Evolutionary conservation across 2,888 invertebrate species (phyloP).

Genomic region (Oscheius sp.): DNA sequence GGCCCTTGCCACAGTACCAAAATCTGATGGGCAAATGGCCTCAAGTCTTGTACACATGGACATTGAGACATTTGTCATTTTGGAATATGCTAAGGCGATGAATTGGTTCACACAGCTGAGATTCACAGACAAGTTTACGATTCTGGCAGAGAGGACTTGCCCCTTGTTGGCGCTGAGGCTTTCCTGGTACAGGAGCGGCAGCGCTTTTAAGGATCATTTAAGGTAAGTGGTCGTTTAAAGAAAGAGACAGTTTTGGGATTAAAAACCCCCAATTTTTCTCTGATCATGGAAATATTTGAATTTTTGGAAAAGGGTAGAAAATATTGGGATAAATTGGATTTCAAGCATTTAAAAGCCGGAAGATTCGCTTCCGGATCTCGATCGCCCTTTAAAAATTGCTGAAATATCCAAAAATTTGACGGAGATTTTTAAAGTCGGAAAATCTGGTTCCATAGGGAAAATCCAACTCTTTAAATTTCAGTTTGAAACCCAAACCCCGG

Average conservation of each 20-base stretch:
- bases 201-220: neutral
- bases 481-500: too few species aligned
- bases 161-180: conserved; percentile 21
- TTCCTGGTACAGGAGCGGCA: conserved; percentile 11
- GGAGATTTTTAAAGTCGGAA: too few species aligned
- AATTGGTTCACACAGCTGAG: conserved; percentile 33
- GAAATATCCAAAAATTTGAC: too few species aligned
- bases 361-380: too few species aligned
- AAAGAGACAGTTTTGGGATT: neutral
- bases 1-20: conserved; percentile 2
- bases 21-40: neutral
- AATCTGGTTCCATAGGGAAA: too few species aligned
- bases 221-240: neutral
- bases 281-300: neutral
- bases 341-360: too few species aligned
- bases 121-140: conserved; percentile 32
- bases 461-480: too few species aligned
- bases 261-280: neutral
- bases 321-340: too few species aligned
- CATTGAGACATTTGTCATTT: conserved; percentile 20
- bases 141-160: conserved; percentile 21
- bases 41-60: conserved; percentile 21
- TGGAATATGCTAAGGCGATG: conserved; percentile 32
- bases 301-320: too few species aligned
- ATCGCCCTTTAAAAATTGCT: too few species aligned